phyloP scores from a whole-genome alignment of 2,888 invertebrate genomes.

The Blastobasis adustella region DNA sequence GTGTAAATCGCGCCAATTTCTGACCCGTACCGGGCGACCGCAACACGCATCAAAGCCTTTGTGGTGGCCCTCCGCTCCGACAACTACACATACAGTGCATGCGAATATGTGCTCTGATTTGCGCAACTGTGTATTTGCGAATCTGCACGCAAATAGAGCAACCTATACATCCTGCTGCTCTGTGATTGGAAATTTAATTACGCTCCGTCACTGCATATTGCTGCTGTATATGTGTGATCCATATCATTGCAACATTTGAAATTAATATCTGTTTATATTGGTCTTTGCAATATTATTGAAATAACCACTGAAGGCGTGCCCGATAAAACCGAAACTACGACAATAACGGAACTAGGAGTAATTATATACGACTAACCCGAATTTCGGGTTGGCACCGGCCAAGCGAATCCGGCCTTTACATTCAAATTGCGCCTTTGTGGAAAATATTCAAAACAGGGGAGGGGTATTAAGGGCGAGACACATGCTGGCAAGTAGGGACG shows the following conservation, averaged over 20 bases:
- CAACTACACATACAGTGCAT: constrained; percentile 40
- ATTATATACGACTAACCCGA: no score
- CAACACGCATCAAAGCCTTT: constrained; percentile 68
- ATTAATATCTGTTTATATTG: no score
- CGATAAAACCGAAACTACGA: no score
- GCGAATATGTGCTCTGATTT: constrained; percentile 31
- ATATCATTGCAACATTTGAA: no score
- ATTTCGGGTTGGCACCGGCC: no score
- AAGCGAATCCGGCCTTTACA: background rate
- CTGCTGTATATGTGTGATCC: no score
- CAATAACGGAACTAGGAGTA: no score
- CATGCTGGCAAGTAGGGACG: constrained; percentile 26
- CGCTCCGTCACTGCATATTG: no score
- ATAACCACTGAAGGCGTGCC: no score
- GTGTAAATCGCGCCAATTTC: constrained; percentile 63
- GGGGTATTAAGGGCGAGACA: constrained; percentile 24
- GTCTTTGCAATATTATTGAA: no score
- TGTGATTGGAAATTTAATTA: no score
- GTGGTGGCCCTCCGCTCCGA: constrained; percentile 33
- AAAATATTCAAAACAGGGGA: background rate
- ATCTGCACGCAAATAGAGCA: constrained; percentile 14
- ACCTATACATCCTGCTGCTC: constrained; percentile 3
- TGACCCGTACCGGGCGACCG: constrained; percentile 58
- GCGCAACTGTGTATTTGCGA: constrained; percentile 16
- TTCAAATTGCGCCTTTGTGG: constrained; percentile 8